These are phyloP conservation scores for Hemithea aestivaria DNA, from an alignment of 2,888 invertebrate genomes.

Conservation along the genomic window DNA sequence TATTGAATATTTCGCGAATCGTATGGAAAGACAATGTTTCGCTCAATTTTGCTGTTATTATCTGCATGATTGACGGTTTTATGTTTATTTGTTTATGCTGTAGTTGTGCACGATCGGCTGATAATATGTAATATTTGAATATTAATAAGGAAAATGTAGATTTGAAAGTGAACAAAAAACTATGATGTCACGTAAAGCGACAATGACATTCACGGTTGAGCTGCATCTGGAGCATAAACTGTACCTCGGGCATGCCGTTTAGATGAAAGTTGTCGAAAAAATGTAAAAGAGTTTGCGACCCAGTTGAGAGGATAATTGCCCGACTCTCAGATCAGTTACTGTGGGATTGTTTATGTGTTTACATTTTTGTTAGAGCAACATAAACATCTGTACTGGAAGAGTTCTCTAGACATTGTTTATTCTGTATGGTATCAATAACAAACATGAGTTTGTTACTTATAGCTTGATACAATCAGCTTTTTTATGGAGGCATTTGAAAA, in stretches of 20 bases:
- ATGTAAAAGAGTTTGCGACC: conserved; percentile 49
- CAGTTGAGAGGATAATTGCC: conserved; percentile 15
- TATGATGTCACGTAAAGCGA: conserved; percentile 71
- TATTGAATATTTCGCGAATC: conserved; percentile 38
- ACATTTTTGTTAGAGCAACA: conserved; percentile 16
- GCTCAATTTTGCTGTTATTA: conserved; percentile 36
- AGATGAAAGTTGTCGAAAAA: conserved; percentile 70
- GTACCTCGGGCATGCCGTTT: conserved; percentile 58
- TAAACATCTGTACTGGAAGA: conserved; percentile 9
- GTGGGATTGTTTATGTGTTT: conserved; percentile 32
- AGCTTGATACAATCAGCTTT: too few species aligned
- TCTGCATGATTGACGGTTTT: conserved; percentile 30
- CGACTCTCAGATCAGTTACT: conserved; percentile 8
- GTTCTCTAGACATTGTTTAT: conserved; percentile 9
- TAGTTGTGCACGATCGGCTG: conserved; percentile 8
- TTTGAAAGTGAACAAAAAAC: conserved; percentile 69
- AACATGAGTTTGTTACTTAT: too few species aligned
- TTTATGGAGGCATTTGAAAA: too few species aligned
- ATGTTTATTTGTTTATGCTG: conserved; percentile 27
- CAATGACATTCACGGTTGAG: conserved; percentile 79
- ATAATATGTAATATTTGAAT: not conserved
- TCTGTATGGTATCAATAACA: not conserved
- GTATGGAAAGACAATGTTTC: conserved; percentile 34
- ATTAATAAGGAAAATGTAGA: conserved; percentile 13
- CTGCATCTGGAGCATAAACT: conserved; percentile 72